Evolutionary conservation across 2,113 vertebrate species (phyloP).

Genomic region (Bos javanicus): DNA sequence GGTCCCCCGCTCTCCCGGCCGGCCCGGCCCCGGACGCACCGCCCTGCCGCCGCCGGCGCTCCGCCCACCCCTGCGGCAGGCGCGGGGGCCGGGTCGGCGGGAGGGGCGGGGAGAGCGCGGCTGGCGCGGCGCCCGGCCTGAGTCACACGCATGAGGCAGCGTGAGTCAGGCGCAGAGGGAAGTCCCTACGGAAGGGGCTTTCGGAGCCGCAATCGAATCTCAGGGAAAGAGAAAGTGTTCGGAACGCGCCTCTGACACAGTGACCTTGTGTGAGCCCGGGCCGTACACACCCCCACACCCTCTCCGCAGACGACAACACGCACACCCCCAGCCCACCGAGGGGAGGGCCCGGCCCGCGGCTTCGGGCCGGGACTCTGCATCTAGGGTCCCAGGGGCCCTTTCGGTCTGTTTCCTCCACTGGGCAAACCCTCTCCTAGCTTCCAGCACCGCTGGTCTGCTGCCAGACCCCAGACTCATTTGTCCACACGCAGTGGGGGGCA

Average conservation of each 20-base stretch:
- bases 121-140: conserved; percentile 60
- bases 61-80: background rate
- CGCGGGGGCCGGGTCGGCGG: background rate
- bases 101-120: background rate
- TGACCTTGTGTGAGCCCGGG: conserved; percentile 45
- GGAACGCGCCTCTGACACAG: conserved; percentile 34
- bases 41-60: background rate
- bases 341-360: background rate
- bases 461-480: background rate
- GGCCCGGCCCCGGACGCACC: background rate
- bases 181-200: conserved; percentile 71
- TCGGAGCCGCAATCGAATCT: conserved; percentile 11
- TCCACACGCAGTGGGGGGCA: background rate
- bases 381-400: background rate
- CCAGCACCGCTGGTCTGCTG: background rate
- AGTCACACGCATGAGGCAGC: conserved; percentile 72
- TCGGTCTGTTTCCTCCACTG: background rate
- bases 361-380: background rate
- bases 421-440: background rate
- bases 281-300: background rate
- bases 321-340: background rate
- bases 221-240: conserved; percentile 54
- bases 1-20: background rate
- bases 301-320: background rate
- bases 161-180: conserved; percentile 70